phyloP scores from a whole-genome alignment of 1,140 invertebrate genomes.

The Papilio helenus region DNA sequence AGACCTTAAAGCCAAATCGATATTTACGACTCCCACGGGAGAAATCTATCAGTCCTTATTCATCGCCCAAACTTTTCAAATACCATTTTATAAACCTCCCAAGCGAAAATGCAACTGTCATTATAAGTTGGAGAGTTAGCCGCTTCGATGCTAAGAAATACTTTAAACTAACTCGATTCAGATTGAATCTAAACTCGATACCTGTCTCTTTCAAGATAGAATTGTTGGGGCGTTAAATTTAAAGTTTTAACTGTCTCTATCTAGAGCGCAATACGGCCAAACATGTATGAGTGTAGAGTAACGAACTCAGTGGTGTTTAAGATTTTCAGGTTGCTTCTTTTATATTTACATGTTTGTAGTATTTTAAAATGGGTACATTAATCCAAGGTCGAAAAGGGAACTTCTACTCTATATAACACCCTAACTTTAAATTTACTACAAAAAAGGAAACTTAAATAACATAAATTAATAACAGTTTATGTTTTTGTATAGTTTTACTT shows the following conservation, averaged over 20 bases:
- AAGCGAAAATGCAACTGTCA: slow-evolving; percentile 19
- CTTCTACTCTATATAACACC: not conserved
- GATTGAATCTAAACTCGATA: slow-evolving; percentile 7
- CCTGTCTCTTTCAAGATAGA: not conserved
- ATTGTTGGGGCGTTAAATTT: slow-evolving; percentile 11
- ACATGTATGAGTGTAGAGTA: not conserved
- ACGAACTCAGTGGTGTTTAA: not conserved
- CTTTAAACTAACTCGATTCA: slow-evolving; percentile 20
- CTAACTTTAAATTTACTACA: not conserved
- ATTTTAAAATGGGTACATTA: not conserved
- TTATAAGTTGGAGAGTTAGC: slow-evolving; percentile 20
- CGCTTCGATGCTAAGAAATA: slow-evolving; percentile 1
- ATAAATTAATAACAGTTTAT: too few species aligned
- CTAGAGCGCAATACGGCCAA: not conserved
- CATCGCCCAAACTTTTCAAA: slow-evolving; percentile 1
- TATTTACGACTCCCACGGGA: slow-evolving; percentile 22
- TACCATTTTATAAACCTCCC: slow-evolving; percentile 20
- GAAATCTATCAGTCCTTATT: not conserved
- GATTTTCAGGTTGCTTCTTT: not conserved
- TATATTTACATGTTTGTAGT: not conserved
- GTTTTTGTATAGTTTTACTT: too few species aligned
- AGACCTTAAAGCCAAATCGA: slow-evolving; percentile 17
- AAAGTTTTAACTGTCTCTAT: slow-evolving; percentile 1
- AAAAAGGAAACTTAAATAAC: too few species aligned
- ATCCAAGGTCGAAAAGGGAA: not conserved